phyloP scores from a whole-genome alignment of 37 sponge, comb jelly and placozoan species.

The Cliona cf. orientalis region DNA sequence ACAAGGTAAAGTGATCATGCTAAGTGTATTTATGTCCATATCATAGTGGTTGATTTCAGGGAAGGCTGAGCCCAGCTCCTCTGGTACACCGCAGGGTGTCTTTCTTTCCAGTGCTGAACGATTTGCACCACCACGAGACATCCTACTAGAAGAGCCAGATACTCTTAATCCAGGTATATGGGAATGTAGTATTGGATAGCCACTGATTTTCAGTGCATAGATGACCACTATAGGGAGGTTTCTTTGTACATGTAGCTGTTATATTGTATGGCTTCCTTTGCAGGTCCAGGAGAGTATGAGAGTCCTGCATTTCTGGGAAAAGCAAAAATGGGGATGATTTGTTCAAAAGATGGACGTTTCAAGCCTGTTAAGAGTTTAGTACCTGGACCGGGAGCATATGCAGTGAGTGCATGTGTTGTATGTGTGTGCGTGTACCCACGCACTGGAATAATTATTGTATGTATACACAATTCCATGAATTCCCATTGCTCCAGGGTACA shows the following conservation, averaged over 20 bases:
- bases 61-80: neutral
- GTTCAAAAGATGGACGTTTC: constrained; percentile 59
- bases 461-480: neutral
- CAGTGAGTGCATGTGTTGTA: constrained; percentile 8
- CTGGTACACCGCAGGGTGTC: constrained; percentile 20
- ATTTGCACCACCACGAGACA: constrained; percentile 77
- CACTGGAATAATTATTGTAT: neutral
- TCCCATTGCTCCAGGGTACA: neutral
- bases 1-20: constrained; percentile 43
- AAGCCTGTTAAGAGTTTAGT: constrained; percentile 24
- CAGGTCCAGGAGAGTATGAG: constrained; percentile 87
- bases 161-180: constrained; percentile 74
- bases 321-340: constrained; percentile 52
- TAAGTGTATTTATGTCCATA: neutral
- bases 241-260: neutral
- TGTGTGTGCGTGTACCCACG: neutral
- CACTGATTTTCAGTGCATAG: too few relatives aligned
- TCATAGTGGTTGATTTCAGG: constrained; percentile 1
- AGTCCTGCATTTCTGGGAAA: neutral
- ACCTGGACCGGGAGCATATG: constrained; percentile 85
- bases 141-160: constrained; percentile 76
- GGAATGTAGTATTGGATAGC: neutral
- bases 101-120: constrained; percentile 80
- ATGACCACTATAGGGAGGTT: too few relatives aligned
- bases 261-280: neutral